Conservation (phyloP, 2,888 invertebrate genomes). For the Diaphora mendica region DNA sequence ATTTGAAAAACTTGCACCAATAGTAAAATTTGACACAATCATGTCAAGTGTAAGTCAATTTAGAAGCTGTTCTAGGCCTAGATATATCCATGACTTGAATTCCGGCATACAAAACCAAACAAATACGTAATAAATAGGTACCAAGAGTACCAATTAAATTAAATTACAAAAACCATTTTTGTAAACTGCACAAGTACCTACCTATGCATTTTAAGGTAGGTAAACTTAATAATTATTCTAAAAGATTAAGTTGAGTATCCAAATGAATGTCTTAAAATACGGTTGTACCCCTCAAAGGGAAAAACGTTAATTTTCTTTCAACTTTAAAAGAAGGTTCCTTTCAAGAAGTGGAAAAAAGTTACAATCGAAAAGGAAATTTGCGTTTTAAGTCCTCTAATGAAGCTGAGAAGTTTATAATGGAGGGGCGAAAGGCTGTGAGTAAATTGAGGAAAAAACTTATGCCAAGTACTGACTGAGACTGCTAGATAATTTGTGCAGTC, state of each 20-base stretch:
- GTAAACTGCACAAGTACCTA: constrained; percentile 31
- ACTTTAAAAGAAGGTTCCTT: constrained; percentile 85
- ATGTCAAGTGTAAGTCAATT: neutral
- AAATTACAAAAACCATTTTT: constrained; percentile 17
- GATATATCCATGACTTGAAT: neutral
- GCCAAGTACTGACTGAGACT: constrained; percentile 35
- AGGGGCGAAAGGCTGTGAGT: constrained; percentile 83
- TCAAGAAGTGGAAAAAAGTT: constrained; percentile 86
- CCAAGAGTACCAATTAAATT: neutral
- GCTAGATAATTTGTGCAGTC: constrained; percentile 29
- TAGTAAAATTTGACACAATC: too few species aligned
- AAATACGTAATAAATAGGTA: neutral
- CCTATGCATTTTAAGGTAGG: constrained; percentile 55
- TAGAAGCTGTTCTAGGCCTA: neutral
- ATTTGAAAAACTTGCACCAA: neutral
- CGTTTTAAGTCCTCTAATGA: constrained; percentile 87
- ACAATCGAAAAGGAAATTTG: constrained; percentile 87
- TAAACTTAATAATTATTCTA: constrained; percentile 79
- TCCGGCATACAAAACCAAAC: neutral
- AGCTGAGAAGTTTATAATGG: constrained; percentile 86
- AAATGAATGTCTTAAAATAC: constrained; percentile 81
- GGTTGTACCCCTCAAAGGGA: constrained; percentile 81
- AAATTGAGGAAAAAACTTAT: constrained; percentile 81
- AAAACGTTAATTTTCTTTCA: constrained; percentile 84
- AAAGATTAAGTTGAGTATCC: constrained; percentile 77